Evolutionary conservation across 2,797 vertebrate species (phyloP).

Genomic region (Melanogrammus aeglefinus): DNA sequence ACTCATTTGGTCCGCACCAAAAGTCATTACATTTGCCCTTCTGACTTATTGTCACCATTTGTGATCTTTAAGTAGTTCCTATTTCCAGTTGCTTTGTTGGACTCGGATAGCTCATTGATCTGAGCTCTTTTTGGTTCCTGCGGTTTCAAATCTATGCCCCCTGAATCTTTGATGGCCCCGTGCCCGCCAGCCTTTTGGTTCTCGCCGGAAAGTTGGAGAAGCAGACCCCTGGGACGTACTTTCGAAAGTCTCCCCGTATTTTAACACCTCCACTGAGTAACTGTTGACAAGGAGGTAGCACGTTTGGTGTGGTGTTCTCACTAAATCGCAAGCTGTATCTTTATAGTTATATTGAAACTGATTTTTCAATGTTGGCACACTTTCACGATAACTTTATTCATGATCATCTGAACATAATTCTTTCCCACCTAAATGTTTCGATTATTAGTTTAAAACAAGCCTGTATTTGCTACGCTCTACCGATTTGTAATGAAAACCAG

Average conservation of each 20-base stretch:
- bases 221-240: not conserved
- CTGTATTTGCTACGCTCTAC: constrained; percentile 7
- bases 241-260: not conserved
- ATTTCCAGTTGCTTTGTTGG: constrained; percentile 38
- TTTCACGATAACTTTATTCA: not conserved
- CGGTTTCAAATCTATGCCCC: constrained; percentile 50
- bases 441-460: not conserved
- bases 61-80: constrained; percentile 13
- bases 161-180: constrained; percentile 48
- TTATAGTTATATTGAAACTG: not conserved
- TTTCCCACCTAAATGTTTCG: not conserved
- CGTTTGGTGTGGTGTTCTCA: not conserved
- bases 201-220: constrained; percentile 4
- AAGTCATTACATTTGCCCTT: constrained; percentile 41
- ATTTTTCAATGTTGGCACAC: not conserved
- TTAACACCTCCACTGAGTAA: not conserved
- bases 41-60: constrained; percentile 30
- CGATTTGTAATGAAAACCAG: constrained; percentile 31
- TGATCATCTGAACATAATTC: not conserved
- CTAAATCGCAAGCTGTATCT: not conserved
- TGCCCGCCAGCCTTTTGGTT: constrained; percentile 16
- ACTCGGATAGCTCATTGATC: constrained; percentile 52
- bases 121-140: constrained; percentile 41
- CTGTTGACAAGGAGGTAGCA: not conserved
- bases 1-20: constrained; percentile 36